Evolutionary conservation across 2,888 invertebrate genomes (phyloP).

Genomic region (Eucera pruinosa): DNA sequence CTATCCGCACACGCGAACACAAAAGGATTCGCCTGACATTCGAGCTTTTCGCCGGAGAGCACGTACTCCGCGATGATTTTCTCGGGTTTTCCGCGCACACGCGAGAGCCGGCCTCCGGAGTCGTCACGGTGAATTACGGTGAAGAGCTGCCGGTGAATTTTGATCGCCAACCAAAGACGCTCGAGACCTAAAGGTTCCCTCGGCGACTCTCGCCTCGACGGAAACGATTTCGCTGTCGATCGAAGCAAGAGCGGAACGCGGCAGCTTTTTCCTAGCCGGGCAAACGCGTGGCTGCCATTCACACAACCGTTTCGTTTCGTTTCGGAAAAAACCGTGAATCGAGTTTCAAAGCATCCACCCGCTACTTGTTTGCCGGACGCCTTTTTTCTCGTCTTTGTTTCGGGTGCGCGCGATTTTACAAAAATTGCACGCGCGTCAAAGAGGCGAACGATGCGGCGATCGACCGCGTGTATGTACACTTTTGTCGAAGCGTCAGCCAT

Average conservation of each 20-base stretch:
- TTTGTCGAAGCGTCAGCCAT: constrained; percentile 20
- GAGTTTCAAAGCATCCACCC: no score
- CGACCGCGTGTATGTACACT: neutral
- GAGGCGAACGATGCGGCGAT: neutral
- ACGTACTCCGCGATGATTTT: constrained; percentile 64
- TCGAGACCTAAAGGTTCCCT: neutral
- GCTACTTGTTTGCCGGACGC: no score
- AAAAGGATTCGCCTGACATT: constrained; percentile 61
- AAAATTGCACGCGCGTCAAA: constrained; percentile 2
- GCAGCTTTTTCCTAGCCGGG: no score
- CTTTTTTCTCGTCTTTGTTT: no score
- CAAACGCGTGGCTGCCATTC: neutral
- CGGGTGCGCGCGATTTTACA: neutral
- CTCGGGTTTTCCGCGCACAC: constrained; percentile 31
- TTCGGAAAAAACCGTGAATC: no score
- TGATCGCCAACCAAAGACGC: constrained; percentile 32
- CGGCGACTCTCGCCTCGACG: neutral
- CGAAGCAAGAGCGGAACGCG: neutral
- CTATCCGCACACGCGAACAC: constrained; percentile 44
- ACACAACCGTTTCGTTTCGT: no score
- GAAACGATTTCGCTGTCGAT: neutral
- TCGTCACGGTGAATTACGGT: constrained; percentile 48
- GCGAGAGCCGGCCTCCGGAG: constrained; percentile 16
- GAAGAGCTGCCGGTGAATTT: constrained; percentile 43
- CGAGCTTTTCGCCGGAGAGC: constrained; percentile 61